A percentile compares a stretch with the other conserved stretches of the same genome.
These are phyloP conservation scores for Melitaea cinxia DNA, from an alignment of 1,140 invertebrate genomes.

Conservation along the genomic window DNA sequence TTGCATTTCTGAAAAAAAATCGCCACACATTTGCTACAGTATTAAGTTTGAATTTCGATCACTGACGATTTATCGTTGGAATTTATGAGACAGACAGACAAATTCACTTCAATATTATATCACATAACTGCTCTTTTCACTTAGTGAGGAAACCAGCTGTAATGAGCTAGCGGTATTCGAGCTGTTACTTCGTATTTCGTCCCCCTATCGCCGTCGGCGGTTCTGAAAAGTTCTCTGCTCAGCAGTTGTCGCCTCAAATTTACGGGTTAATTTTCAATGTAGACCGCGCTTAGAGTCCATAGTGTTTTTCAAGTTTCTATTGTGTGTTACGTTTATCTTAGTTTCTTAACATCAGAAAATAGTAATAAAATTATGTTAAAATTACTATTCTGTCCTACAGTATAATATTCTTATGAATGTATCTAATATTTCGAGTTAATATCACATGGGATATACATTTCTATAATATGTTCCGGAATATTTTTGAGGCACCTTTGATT, in stretches of 20 bases:
- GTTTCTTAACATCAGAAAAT: not conserved
- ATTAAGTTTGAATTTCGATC: not conserved
- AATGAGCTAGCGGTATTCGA: conserved; percentile 61
- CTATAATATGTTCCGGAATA: conserved; percentile 2
- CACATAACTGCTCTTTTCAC: conserved; percentile 39
- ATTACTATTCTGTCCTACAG: not conserved
- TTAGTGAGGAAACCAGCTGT: conserved; percentile 46
- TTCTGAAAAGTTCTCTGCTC: conserved; percentile 71
- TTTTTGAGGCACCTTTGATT: conserved; percentile 2
- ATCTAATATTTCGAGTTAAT: not conserved
- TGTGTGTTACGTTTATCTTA: conserved; percentile 7
- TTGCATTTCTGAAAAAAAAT: conserved; percentile 30
- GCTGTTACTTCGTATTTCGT: conserved; percentile 63
- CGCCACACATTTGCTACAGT: not conserved
- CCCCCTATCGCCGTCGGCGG: conserved; percentile 68
- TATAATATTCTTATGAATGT: not conserved
- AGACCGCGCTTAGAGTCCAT: conserved; percentile 61
- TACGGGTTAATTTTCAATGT: conserved; percentile 79
- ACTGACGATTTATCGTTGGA: not conserved
- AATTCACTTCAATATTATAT: conserved; percentile 31
- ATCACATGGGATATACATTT: not conserved
- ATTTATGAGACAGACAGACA: not conserved
- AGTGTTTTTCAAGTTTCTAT: conserved; percentile 27
- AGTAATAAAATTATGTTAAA: not conserved
- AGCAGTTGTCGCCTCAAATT: conserved; percentile 77